phyloP scores from a whole-genome alignment of 2,888 invertebrate genomes.

The Diploptera punctata region DNA sequence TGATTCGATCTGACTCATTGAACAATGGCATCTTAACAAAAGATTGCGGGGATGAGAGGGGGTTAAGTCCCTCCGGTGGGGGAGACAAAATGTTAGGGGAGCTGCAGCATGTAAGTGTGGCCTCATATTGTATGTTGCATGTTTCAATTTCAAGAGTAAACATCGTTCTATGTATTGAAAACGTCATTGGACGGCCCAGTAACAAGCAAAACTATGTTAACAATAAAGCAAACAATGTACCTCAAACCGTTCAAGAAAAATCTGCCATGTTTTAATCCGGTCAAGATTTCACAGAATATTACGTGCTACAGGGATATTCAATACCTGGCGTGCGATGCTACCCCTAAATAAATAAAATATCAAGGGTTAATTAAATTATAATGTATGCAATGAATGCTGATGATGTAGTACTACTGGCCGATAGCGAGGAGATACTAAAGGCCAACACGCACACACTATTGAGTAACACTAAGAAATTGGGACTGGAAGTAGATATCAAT shows the following conservation, averaged over 20 bases:
- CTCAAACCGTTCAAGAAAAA: neutral
- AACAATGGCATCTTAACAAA: slow-evolving; percentile 42
- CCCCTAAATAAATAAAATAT: too few relatives aligned
- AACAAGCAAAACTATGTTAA: neutral
- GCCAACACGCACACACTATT: too few relatives aligned
- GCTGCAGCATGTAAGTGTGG: slow-evolving; percentile 4
- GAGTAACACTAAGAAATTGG: too few relatives aligned
- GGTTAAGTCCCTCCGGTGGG: slow-evolving; percentile 17
- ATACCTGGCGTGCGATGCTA: too few relatives aligned
- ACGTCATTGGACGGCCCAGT: neutral
- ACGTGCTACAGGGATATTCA: too few relatives aligned
- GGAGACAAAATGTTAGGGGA: slow-evolving; percentile 22
- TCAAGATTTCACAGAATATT: neutral
- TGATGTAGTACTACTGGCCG: too few relatives aligned
- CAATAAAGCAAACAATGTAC: neutral
- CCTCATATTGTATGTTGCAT: slow-evolving; percentile 27
- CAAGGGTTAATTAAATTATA: too few relatives aligned
- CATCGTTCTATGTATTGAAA: slow-evolving; percentile 15
- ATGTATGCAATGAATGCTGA: too few relatives aligned
- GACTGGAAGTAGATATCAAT: too few relatives aligned
- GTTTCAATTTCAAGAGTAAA: slow-evolving; percentile 40
- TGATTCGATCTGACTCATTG: slow-evolving; percentile 42
- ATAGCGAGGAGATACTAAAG: too few relatives aligned
- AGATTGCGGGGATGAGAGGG: slow-evolving; percentile 31
- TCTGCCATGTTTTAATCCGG: neutral